Evolutionary conservation across 2,888 invertebrate genomes (phyloP).

Genomic region (Criorhina ranunculi): DNA sequence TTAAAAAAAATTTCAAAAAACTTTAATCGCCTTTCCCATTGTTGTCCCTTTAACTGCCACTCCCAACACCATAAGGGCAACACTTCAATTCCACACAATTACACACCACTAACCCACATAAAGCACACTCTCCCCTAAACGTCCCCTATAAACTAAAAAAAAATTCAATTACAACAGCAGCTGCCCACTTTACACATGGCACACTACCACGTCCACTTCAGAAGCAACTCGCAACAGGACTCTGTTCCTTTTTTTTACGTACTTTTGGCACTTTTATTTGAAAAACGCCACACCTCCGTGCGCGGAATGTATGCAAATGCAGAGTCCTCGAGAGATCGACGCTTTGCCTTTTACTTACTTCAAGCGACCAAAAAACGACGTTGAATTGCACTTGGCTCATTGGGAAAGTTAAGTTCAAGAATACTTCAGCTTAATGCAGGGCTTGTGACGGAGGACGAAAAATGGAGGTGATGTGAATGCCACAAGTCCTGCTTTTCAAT

Average conservation of each 20-base stretch:
- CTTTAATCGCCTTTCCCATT: constrained; percentile 21
- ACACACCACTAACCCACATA: constrained; percentile 49
- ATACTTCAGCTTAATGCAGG: constrained; percentile 52
- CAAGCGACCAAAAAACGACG: constrained; percentile 9
- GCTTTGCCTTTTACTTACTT: constrained; percentile 40
- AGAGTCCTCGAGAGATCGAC: constrained; percentile 4
- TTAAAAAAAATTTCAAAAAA: constrained; percentile 2
- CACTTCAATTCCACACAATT: constrained; percentile 54
- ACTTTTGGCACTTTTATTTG: constrained; percentile 62
- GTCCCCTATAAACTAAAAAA: constrained; percentile 48
- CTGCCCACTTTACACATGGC: constrained; percentile 67
- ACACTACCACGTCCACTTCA: constrained; percentile 42
- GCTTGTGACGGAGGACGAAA: constrained; percentile 2
- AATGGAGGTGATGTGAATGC: no score
- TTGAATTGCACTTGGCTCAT: constrained; percentile 62
- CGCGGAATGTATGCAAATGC: constrained; percentile 23
- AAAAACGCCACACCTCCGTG: constrained; percentile 36
- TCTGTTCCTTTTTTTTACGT: constrained; percentile 13
- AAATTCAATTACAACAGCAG: constrained; percentile 63
- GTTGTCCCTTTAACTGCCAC: constrained; percentile 60
- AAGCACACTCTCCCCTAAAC: constrained; percentile 22
- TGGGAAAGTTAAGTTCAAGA: constrained; percentile 65
- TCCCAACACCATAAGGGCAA: constrained; percentile 39
- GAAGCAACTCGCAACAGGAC: constrained; percentile 38
- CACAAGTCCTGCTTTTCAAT: constrained; percentile 42